Base-by-base conservation (phyloP, 2,888 invertebrate genomes). In the Scelioninae gen. 1 region DNA sequence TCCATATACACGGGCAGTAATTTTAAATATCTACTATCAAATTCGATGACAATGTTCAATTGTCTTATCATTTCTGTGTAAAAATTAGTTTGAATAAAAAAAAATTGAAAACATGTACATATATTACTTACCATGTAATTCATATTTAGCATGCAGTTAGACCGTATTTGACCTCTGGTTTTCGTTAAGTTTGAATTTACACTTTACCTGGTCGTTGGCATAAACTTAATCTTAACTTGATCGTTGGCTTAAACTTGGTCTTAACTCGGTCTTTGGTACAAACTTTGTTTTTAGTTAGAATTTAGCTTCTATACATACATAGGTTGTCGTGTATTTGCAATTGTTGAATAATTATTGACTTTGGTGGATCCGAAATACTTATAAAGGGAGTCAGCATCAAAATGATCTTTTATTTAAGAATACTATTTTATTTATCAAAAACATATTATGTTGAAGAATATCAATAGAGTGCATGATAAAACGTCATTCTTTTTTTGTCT, bases 281-380 rank as follows among this genome's bases (percentile, higher is more conserved):
- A 79, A 79, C 79, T 79, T 79, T 72, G 79, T 79, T 66, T 79
- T 72, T 72, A 79, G 60, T 72, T 79, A 60, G 53, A 60, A 45
- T 60, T 72, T 53, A 49, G 31, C 65, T 60, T 32, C 58, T 32
- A 43, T 55, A 47, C 13, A 58, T 63, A 49, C 29, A 51, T 29
- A 65, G 51, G 16, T 11, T 4, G 40, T 63, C 55, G 66, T 72
- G 72, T 74, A 68, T 74, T 68, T 74, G 62, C 60, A 74, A 79
- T 72, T 74, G 79, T 72, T 74, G 55, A 68, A 68, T 55, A 58
- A 79, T 74, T 68, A 79, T 56, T 68, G 53, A 55, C 32, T 58
- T 65, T 29, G 5, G 56, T 31, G 16, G 16, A 29, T 34, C 16
- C n/a, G 11, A 58, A 32, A 32, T 55, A 32, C 23, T 23, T 2